These are phyloP conservation scores for Achlya flavicornis DNA, from an alignment of 2,888 invertebrate genomes.

Conservation along the genomic window DNA sequence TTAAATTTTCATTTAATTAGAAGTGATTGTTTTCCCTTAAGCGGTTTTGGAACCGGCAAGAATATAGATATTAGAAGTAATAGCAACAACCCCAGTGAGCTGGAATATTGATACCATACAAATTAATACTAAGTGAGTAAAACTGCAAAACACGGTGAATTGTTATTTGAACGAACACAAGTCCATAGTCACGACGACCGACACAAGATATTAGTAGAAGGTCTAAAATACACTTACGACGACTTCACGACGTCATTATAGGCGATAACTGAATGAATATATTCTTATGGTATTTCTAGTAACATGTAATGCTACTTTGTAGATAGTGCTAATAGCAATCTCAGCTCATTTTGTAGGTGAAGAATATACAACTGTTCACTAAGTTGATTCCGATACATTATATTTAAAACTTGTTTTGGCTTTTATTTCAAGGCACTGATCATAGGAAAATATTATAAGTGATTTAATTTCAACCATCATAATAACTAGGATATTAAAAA, in stretches of 20 bases:
- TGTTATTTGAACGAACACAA: background rate
- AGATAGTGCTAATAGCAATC: conserved; percentile 13
- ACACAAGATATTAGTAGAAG: conserved; percentile 6
- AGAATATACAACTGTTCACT: background rate
- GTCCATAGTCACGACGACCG: conserved; percentile 12
- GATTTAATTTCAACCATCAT: no score
- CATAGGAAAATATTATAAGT: no score
- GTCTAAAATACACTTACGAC: conserved; percentile 12
- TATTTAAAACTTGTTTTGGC: background rate
- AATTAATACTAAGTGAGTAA: conserved; percentile 6
- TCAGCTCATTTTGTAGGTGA: background rate
- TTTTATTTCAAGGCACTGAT: background rate
- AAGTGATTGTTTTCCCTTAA: background rate
- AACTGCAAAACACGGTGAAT: conserved; percentile 4
- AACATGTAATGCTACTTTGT: conserved; percentile 1
- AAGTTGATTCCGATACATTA: background rate
- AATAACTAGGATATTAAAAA: no score
- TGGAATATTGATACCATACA: conserved; percentile 3
- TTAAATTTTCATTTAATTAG: no score
- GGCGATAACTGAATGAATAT: conserved; percentile 14
- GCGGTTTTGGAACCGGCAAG: background rate
- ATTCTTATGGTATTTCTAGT: background rate
- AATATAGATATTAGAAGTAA: background rate
- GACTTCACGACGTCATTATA: conserved; percentile 15
- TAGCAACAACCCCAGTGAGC: background rate